Conservation (phyloP, 1,140 invertebrate species). For the Catajapyx aquilonaris region DNA sequence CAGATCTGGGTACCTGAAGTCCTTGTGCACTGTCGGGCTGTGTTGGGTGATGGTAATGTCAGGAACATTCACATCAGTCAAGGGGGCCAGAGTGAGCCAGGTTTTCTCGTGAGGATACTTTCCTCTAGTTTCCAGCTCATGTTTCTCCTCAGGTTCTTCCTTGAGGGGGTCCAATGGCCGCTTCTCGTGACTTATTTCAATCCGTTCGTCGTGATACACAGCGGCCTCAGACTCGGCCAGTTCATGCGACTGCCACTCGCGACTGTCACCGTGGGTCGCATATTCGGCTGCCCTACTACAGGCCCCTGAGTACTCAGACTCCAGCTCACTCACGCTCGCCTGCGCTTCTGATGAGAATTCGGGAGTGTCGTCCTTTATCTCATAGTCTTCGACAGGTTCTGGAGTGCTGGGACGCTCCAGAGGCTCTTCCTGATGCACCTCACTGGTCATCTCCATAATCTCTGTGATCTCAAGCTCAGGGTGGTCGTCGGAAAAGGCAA, state of each 20-base stretch:
- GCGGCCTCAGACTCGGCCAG: not conserved
- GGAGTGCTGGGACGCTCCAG: conserved; percentile 27
- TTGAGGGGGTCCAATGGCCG: too few relatives aligned
- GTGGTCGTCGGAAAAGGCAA: conserved; percentile 20
- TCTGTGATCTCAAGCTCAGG: conserved; percentile 23
- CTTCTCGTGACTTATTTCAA: too few relatives aligned
- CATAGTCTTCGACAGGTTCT: conserved; percentile 20
- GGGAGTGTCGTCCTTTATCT: conserved; percentile 18
- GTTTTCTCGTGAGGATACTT: conserved; percentile 24
- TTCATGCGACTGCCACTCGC: not conserved
- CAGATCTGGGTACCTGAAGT: conserved; percentile 27
- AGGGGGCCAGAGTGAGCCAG: conserved; percentile 17
- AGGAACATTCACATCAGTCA: conserved; percentile 29
- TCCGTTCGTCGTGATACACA: not conserved
- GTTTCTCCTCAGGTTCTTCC: conserved; percentile 21
- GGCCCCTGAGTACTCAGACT: conserved; percentile 14
- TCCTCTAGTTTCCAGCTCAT: conserved; percentile 24
- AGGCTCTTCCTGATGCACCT: conserved; percentile 20
- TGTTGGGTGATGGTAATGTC: conserved; percentile 46
- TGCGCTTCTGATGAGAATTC: conserved; percentile 16
- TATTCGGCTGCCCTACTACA: conserved; percentile 14
- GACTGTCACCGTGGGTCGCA: conserved; percentile 14
- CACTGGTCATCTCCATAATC: conserved; percentile 13
- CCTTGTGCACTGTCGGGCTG: conserved; percentile 22
- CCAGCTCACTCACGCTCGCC: conserved; percentile 15